Evolutionary conservation across 2,113 vertebrate species (phyloP).

Genomic region (Heterotis niloticus): DNA sequence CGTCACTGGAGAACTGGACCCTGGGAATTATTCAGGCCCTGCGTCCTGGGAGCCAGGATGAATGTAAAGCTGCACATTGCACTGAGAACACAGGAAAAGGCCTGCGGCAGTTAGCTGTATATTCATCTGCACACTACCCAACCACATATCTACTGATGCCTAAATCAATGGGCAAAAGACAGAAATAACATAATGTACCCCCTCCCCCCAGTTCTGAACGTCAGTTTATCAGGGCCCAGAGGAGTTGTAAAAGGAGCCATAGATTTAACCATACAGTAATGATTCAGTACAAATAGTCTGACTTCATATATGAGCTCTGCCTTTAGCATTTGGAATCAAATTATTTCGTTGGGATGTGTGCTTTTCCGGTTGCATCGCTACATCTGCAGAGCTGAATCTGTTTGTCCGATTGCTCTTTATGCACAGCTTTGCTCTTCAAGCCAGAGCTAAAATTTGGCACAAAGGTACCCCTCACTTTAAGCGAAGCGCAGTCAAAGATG

Average conservation of each 20-base stretch:
- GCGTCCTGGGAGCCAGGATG: constrained; percentile 1
- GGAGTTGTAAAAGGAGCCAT: background rate
- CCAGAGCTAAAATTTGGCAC: too few species aligned
- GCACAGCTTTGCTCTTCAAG: too few species aligned
- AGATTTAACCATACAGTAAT: background rate
- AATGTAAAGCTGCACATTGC: constrained; percentile 8
- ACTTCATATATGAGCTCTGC: background rate
- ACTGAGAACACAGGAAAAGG: background rate
- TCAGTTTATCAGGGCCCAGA: background rate
- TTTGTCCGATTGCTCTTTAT: too few species aligned
- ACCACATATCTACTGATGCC: background rate
- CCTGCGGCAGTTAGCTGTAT: background rate
- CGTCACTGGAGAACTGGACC: background rate
- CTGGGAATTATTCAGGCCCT: background rate
- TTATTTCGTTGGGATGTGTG: background rate
- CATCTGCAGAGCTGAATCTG: too few species aligned
- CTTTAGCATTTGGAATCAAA: background rate
- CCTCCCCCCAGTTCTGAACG: background rate
- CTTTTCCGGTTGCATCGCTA: background rate
- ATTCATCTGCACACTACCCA: too few species aligned
- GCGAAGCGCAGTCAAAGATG: background rate
- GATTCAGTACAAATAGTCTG: background rate
- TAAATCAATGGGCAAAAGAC: background rate
- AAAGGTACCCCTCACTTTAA: background rate
- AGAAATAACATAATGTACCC: background rate